Evolutionary conservation across 2,113 vertebrate species (phyloP).

Genomic region (Balaeniceps rex): DNA sequence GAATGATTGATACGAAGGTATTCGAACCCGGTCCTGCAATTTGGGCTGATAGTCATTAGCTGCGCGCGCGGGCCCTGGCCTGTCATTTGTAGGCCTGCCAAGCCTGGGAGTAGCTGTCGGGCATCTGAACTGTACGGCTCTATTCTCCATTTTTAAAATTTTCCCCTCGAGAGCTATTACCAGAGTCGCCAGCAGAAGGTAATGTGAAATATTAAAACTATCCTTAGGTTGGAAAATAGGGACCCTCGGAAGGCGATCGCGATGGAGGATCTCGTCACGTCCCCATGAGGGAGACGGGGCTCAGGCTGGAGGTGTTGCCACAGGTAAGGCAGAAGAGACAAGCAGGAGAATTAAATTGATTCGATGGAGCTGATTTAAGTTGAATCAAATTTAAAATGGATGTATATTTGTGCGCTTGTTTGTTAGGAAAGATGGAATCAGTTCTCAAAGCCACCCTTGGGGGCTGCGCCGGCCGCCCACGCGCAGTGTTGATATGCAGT

Average conservation of each 20-base stretch:
- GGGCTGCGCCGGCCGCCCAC: neutral
- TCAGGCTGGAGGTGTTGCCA: neutral
- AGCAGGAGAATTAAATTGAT: neutral
- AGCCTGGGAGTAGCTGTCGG: neutral
- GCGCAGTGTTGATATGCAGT: neutral
- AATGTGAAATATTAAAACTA: neutral
- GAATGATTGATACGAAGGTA: neutral
- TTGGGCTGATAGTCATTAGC: neutral
- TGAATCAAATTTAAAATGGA: neutral
- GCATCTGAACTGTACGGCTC: neutral
- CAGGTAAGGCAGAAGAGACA: neutral
- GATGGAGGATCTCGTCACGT: neutral
- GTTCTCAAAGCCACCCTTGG: neutral
- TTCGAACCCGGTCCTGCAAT: neutral
- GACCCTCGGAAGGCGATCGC: accelerated
- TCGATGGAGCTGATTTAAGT: neutral
- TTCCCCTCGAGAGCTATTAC: neutral
- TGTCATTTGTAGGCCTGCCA: neutral
- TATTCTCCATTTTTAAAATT: neutral
- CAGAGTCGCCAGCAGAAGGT: neutral
- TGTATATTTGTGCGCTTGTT: neutral
- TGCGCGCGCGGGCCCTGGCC: accelerated
- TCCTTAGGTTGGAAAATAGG: neutral
- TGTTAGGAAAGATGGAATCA: neutral
- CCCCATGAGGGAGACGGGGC: accelerated